Percentiles rank a stretch among this genome's conserved stretches.
Conservation (phyloP, 2,797 vertebrate species). For the Danio choprae region DNA sequence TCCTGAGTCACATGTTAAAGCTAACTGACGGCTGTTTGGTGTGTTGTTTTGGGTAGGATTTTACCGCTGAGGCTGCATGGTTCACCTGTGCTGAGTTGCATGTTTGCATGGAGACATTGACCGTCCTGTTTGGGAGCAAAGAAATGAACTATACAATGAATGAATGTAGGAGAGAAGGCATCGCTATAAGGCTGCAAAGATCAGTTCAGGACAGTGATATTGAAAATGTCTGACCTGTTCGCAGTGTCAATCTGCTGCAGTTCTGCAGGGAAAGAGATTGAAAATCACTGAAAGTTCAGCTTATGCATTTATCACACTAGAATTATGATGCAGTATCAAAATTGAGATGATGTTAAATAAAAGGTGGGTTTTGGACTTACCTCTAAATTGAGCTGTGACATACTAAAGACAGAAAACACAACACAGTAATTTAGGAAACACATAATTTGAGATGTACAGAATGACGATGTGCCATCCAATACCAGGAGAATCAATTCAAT, state of each 20-base stretch:
- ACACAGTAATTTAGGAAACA: background rate
- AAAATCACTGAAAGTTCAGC: background rate
- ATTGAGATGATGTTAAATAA: background rate
- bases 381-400: background rate
- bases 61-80: background rate
- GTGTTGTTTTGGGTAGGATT: background rate
- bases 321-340: background rate
- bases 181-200: background rate
- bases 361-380: background rate
- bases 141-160: background rate
- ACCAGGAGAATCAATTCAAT: background rate
- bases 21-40: background rate
- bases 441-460: background rate
- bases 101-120: background rate
- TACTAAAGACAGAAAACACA: background rate
- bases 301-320: background rate
- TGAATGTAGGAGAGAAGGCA: background rate
- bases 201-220: background rate
- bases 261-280: background rate
- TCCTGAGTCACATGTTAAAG: background rate
- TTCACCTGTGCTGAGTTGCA: background rate
- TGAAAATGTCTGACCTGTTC: background rate
- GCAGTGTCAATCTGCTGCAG: background rate
- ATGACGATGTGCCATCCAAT: background rate
- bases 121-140: background rate